A percentile compares a stretch with the other conserved stretches of the same genome.
phyloP scores from a whole-genome alignment of 2,113 vertebrate genomes.

The Diphyllodes magnificus region DNA sequence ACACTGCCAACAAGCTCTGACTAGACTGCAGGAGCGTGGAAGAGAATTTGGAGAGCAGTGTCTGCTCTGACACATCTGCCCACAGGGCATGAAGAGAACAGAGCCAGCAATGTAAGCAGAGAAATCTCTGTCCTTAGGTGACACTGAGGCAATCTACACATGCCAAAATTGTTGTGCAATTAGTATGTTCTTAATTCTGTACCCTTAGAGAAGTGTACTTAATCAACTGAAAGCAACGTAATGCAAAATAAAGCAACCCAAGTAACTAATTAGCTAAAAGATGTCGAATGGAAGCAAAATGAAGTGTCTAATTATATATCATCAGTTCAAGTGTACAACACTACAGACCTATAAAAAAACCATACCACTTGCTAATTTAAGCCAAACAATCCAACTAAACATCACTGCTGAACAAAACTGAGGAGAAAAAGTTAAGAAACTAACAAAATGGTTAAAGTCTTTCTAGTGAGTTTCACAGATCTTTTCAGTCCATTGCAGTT shows the following conservation, averaged over 20 bases:
- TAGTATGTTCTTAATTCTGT: conserved; percentile 39
- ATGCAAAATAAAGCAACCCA: neutral
- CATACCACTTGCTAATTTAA: neutral
- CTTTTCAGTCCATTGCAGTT: neutral
- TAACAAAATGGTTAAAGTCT: neutral
- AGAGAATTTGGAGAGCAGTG: neutral
- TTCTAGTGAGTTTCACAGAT: neutral
- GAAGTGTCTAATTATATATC: neutral
- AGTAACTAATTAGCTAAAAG: conserved; percentile 17
- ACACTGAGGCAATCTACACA: neutral
- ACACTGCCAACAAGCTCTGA: conserved; percentile 6
- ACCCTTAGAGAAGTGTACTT: conserved; percentile 32
- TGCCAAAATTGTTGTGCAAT: conserved; percentile 24
- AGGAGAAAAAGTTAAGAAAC: neutral
- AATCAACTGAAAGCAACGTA: neutral
- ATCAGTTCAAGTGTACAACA: conserved; percentile 16
- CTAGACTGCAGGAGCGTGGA: neutral
- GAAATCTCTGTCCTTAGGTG: conserved; percentile 52
- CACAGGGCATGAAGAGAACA: neutral
- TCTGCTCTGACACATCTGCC: conserved; percentile 54
- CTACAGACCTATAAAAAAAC: neutral
- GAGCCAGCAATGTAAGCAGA: neutral
- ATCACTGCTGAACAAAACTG: neutral
- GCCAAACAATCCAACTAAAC: neutral
- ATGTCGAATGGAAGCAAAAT: neutral